These are phyloP conservation scores for Pteronotus mesoamericanus DNA, from an alignment of 2,797 vertebrate species.

Conservation along the genomic window DNA sequence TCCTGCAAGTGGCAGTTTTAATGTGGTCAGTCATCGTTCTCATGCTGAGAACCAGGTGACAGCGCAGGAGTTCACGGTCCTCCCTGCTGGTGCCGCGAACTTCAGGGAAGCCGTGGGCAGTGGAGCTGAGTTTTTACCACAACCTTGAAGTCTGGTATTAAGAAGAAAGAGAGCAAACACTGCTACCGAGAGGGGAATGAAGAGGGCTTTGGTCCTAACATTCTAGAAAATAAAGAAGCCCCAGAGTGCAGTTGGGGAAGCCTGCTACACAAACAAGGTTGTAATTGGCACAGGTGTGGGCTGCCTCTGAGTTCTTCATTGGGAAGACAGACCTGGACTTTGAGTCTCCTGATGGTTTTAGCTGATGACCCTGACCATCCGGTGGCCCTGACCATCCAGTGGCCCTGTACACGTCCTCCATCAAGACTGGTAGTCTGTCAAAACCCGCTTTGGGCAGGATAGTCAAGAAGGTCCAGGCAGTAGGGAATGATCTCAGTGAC, in stretches of 20 bases:
- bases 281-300: constrained; percentile 91
- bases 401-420: constrained; percentile 88
- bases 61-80: constrained; percentile 94
- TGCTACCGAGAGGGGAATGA: background rate
- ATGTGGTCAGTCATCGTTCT: background rate
- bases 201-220: background rate
- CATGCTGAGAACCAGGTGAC: background rate
- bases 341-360: constrained; percentile 90
- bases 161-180: background rate
- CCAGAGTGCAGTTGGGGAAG: background rate
- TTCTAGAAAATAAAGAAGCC: background rate
- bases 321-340: constrained; percentile 93
- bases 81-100: constrained; percentile 74
- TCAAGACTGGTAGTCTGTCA: constrained; percentile 93
- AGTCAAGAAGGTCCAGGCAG: constrained; percentile 92
- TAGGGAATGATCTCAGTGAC: constrained; percentile 90
- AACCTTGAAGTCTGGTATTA: constrained; percentile 64
- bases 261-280: background rate
- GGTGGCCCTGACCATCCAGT: constrained; percentile 88
- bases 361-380: constrained; percentile 88
- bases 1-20: constrained; percentile 92
- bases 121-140: constrained; percentile 62
- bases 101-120: constrained; percentile 83
- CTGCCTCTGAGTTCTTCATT: constrained; percentile 90
- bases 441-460: constrained; percentile 92